A percentile compares a stretch with the other conserved stretches of the same genome.
Conservation (phyloP, 2,888 invertebrate genomes). For the Spodoptera littoralis region DNA sequence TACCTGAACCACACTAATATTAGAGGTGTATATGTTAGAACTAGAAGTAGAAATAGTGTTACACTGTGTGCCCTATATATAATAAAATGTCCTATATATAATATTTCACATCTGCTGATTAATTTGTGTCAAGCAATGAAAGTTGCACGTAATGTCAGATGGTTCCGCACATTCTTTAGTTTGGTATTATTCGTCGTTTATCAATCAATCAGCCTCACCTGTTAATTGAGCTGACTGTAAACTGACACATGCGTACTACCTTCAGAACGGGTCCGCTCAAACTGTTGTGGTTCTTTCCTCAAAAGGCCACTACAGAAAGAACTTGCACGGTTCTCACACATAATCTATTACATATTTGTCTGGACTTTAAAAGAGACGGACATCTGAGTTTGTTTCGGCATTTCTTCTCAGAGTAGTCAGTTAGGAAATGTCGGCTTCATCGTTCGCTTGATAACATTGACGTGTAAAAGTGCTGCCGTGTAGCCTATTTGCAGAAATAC, state of each 20-base stretch:
- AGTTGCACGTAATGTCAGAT: neutral
- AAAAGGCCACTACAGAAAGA: no score
- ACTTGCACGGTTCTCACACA: neutral
- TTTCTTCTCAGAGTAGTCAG: no score
- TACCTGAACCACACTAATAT: neutral
- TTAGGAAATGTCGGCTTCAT: no score
- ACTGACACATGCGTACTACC: no score
- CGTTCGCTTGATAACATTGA: no score
- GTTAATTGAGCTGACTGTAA: neutral
- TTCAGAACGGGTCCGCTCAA: no score
- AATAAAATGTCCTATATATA: conserved; percentile 8
- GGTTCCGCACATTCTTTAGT: conserved; percentile 26
- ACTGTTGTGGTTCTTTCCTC: no score
- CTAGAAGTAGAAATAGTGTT: conserved; percentile 7
- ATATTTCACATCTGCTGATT: conserved; percentile 1
- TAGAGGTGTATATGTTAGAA: neutral
- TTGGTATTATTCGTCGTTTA: neutral
- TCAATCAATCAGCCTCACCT: neutral
- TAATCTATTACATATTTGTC: no score
- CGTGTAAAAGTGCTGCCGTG: no score
- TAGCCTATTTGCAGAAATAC: no score
- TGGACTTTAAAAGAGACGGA: no score
- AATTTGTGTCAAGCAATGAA: conserved; percentile 19
- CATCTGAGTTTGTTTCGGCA: no score
- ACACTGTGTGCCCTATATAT: conserved; percentile 5